These are phyloP conservation scores for Diploptera punctata DNA, from an alignment of 2,888 invertebrate species.

Conservation along the genomic window DNA sequence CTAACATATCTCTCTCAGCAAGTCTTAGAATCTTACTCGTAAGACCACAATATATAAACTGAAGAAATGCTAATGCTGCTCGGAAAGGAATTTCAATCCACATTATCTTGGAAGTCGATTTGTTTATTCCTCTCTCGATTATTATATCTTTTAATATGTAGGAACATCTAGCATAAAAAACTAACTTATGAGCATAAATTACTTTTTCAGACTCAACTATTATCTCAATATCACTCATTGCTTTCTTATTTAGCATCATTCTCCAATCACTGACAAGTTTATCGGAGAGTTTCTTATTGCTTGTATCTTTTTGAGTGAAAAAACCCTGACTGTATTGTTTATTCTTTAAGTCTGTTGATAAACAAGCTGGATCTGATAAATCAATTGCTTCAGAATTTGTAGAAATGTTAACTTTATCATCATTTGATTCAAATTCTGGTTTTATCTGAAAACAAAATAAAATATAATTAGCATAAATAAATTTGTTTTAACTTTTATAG, in stretches of 20 bases:
- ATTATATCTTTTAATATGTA: slow-evolving; percentile 52
- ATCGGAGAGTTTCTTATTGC: not conserved
- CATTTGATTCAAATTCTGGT: too few relatives aligned
- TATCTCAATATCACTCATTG: slow-evolving; percentile 56
- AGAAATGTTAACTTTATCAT: too few relatives aligned
- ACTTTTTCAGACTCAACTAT: slow-evolving; percentile 51
- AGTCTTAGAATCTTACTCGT: slow-evolving; percentile 47
- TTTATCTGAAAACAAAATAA: too few relatives aligned
- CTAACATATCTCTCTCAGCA: slow-evolving; percentile 44
- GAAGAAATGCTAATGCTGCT: slow-evolving; percentile 52
- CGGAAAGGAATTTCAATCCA: slow-evolving; percentile 46
- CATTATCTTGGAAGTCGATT: slow-evolving; percentile 35
- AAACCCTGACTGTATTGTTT: not conserved
- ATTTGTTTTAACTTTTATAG: too few relatives aligned
- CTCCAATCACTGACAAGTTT: slow-evolving; percentile 50
- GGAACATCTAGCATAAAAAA: slow-evolving; percentile 56
- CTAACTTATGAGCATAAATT: slow-evolving; percentile 56
- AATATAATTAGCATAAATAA: too few relatives aligned
- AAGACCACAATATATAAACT: slow-evolving; percentile 54
- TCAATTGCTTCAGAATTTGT: too few relatives aligned
- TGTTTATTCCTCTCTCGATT: slow-evolving; percentile 35
- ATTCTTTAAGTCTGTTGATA: not conserved
- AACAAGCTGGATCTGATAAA: too few relatives aligned
- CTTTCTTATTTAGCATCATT: slow-evolving; percentile 51
- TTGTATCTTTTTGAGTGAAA: not conserved